A percentile compares a stretch with the other conserved stretches of the same genome.
These are phyloP conservation scores for Apodemus sylvaticus DNA, from an alignment of 2,113 vertebrate species.

Conservation along the genomic window DNA sequence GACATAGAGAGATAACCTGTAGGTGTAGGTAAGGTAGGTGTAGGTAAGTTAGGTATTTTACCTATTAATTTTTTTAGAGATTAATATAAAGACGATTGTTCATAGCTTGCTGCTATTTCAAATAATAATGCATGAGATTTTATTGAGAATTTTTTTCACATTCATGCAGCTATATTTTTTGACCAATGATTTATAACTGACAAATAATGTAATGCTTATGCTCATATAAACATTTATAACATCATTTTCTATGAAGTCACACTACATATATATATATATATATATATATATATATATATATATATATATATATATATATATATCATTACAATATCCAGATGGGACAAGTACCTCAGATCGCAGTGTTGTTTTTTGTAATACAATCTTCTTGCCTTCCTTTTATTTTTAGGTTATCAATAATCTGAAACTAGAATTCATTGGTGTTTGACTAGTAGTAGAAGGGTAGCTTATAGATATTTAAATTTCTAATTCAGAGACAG, in stretches of 20 bases:
- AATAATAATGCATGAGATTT: not conserved
- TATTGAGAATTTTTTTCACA: not conserved
- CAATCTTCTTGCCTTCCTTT: not conserved
- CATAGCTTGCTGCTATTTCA: not conserved
- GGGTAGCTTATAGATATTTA: not conserved
- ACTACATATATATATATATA: too few relatives aligned
- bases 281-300: too few relatives aligned
- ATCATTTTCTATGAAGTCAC: not conserved
- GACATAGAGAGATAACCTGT: too few relatives aligned
- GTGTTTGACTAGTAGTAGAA: not conserved
- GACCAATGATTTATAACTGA: not conserved
- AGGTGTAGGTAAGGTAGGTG: accelerated
- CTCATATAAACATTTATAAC: not conserved
- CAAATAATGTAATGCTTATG: not conserved
- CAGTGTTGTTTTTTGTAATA: not conserved
- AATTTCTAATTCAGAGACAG: not conserved
- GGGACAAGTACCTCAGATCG: not conserved
- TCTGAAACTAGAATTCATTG: not conserved
- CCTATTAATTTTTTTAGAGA: not conserved
- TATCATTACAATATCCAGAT: not conserved
- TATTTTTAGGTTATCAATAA: not conserved
- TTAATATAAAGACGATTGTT: not conserved
- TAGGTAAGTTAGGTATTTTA: not conserved
- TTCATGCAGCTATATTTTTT: not conserved
- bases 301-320: too few relatives aligned